Base-by-base conservation (phyloP, 2,113 vertebrate genomes). In the Ranitomeya imitator region DNA sequence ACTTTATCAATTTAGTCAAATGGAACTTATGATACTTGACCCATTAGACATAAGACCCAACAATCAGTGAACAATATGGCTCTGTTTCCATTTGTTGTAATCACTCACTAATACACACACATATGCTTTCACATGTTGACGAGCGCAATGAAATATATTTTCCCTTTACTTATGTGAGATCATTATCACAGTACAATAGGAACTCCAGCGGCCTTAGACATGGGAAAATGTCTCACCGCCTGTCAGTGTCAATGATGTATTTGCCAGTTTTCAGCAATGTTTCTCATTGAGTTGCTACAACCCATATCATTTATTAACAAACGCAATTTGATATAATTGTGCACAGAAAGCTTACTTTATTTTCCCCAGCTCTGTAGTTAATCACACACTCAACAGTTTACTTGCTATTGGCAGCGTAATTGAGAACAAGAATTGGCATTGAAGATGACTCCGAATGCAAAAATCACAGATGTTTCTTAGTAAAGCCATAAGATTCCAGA, bases 401-500 rank as follows among this genome's bases (percentile, higher is more conserved):
- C 31, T 76, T 57, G 19, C 52, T n/a, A 57, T 79, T 55, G 77
- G 77, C 52, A 83, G 14, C 80, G 65, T 65, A 51, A 51, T 45
- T n/a, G 13, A 83, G 19, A 65, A 52, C n/a, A 65, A 63, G 61
- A 57, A 67, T 79, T 78, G 59, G 19, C 59, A 79, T 79, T 13
- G 2, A 45, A 54, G 63, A 80, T 59, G 13, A 15, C 1, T 60
- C 45, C 57, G 2, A 79, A 63, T 65, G 23, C 45, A 79, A 21
- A 19, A 80, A 26, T 55, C 73, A 69, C 59, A 86, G 73, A 21
- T 86, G 76, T 79, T 86, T 57, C n/a, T 31, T 45, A 69, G 59
- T 45, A 52, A 54, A 65, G 37, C 14, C 9, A 19, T 80, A 14
- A 16, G 61, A 80, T 67, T 69, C 14, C 77, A 87, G 74, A 87